Evolutionary conservation across 1,140 invertebrate genomes (phyloP).

Genomic region (Chlorops oryzae): DNA sequence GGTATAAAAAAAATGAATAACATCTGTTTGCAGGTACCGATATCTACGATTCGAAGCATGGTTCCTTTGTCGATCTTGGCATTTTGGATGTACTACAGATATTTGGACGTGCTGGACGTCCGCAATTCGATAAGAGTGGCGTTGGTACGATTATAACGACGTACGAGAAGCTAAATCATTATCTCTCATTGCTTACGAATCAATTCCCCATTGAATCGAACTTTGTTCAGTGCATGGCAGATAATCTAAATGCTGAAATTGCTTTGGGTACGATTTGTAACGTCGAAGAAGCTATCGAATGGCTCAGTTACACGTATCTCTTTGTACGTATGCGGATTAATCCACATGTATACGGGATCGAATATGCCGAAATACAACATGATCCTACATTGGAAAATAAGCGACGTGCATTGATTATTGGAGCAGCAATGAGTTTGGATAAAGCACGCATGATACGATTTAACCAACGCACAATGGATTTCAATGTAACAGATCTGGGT

Average conservation of each 20-base stretch:
- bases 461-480: constrained; percentile 73
- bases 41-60: constrained; percentile 94
- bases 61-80: constrained; percentile 89
- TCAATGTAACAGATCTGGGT: constrained; percentile 83
- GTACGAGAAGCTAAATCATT: constrained; percentile 89
- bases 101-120: constrained; percentile 94
- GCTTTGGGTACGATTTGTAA: constrained; percentile 91
- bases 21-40: constrained; percentile 77
- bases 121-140: constrained; percentile 87
- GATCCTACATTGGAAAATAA: constrained; percentile 71
- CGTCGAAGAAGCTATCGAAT: constrained; percentile 92
- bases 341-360: constrained; percentile 84
- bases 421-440: constrained; percentile 78
- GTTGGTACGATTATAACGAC: constrained; percentile 94
- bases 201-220: constrained; percentile 98
- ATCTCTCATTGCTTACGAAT: constrained; percentile 88
- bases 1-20: too few species aligned
- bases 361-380: constrained; percentile 62
- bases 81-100: constrained; percentile 99
- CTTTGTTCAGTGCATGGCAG: constrained; percentile 84
- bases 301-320: constrained; percentile 96
- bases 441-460: constrained; percentile 92
- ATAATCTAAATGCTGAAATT: constrained; percentile 98
- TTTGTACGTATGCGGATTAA: constrained; percentile 92
- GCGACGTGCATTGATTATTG: constrained; percentile 68